Conservation (phyloP, 1,140 invertebrate species). For the Sminthurides bifidus region DNA sequence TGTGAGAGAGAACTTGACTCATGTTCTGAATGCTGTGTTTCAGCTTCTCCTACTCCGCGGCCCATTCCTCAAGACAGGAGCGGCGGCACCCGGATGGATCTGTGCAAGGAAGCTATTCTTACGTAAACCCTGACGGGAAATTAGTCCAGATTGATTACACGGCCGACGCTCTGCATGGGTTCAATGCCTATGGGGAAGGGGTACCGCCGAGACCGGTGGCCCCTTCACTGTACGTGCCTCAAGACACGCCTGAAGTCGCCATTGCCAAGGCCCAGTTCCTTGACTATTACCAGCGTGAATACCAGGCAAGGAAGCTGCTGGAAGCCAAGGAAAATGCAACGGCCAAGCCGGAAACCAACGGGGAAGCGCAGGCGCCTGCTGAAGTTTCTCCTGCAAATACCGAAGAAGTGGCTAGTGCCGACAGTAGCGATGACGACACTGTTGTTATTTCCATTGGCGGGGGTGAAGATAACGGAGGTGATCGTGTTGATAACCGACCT, state of each 20-base stretch:
- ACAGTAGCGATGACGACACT: not conserved
- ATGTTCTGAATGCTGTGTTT: not conserved
- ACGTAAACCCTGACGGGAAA: conserved; percentile 35
- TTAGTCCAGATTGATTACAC: conserved; percentile 34
- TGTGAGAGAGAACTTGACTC: not conserved
- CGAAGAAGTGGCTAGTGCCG: no score
- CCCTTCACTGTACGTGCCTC: conserved; percentile 22
- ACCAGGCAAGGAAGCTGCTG: conserved; percentile 11
- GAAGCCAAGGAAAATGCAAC: conserved; percentile 1
- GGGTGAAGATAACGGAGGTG: no score
- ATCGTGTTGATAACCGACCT: no score
- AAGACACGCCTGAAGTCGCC: conserved; percentile 37
- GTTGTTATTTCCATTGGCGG: not conserved
- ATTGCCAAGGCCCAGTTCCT: conserved; percentile 34
- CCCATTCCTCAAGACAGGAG: conserved; percentile 20
- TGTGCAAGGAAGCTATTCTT: conserved; percentile 37
- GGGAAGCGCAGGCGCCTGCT: no score
- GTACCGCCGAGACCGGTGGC: conserved; percentile 11
- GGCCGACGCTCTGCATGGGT: conserved; percentile 28
- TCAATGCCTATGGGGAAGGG: conserved; percentile 29
- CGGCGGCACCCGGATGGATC: conserved; percentile 34
- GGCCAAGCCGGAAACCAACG: no score
- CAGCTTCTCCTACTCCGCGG: conserved; percentile 21
- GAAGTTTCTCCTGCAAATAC: no score
- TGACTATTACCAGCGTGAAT: conserved; percentile 32